These are phyloP conservation scores for Epinephelus fuscoguttatus DNA, from an alignment of 2,113 vertebrate genomes.

Conservation along the genomic window DNA sequence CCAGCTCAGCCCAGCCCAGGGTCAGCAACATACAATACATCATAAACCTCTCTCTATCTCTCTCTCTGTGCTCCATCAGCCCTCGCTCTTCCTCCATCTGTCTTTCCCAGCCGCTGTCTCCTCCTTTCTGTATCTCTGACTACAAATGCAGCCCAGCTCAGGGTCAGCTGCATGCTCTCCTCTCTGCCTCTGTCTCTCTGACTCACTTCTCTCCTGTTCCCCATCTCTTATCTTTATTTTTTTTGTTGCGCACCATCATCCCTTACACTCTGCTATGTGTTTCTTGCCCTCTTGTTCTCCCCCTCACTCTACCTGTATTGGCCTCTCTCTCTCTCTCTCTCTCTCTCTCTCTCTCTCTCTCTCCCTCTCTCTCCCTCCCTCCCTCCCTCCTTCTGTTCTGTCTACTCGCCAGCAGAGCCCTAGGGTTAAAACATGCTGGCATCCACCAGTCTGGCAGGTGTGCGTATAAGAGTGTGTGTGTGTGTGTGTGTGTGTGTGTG, in stretches of 20 bases:
- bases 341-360: slow-evolving; percentile 49
- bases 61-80: slow-evolving; percentile 44
- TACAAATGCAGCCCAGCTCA: slow-evolving; percentile 53
- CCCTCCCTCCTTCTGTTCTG: slow-evolving; percentile 67
- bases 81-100: slow-evolving; percentile 47
- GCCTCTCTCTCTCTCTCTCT: slow-evolving; percentile 31
- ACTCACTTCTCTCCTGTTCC: slow-evolving; percentile 17
- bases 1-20: slow-evolving; percentile 54
- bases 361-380: slow-evolving; percentile 52
- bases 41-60: slow-evolving; percentile 53
- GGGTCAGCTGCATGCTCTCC: slow-evolving; percentile 52
- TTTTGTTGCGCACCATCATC: slow-evolving; percentile 31
- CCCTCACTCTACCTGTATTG: slow-evolving; percentile 35
- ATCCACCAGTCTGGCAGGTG: slow-evolving; percentile 64
- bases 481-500: slow-evolving; percentile 11
- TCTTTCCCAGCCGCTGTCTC: slow-evolving; percentile 45
- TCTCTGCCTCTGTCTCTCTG: background rate
- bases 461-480: slow-evolving; percentile 21
- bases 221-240: slow-evolving; percentile 23
- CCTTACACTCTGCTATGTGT: slow-evolving; percentile 35
- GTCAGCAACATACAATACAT: slow-evolving; percentile 68
- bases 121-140: slow-evolving; percentile 41
- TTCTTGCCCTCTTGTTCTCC: slow-evolving; percentile 42
- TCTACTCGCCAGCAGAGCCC: slow-evolving; percentile 66
- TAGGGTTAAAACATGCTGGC: slow-evolving; percentile 75